Evolutionary conservation across 2,888 invertebrate genomes (phyloP), one percentile per base, ranked within the genome.

Genomic region (Resseliella maxima): DNA sequence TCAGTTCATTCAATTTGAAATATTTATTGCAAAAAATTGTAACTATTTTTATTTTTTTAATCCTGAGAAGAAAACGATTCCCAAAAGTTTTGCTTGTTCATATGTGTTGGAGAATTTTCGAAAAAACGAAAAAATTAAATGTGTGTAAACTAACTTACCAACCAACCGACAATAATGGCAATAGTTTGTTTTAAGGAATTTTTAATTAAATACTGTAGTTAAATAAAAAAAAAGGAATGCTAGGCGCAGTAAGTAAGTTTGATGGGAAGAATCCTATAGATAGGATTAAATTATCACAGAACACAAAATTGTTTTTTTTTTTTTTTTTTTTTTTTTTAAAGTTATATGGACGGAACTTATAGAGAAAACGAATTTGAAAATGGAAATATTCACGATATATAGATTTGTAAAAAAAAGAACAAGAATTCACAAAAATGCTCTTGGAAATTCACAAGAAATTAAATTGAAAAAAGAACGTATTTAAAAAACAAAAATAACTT

Each of bases 31-130:
- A 64, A 64, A 64, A 2, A 64, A 15, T 10, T 64, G 31, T 31
- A 27, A 64, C 41, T 41, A 64, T 27, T 50, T 50, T 10, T 1
- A 81, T 21, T 50, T 50, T 2, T 50, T 21, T 50, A 35, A n/a
- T n/a, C n/a, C n/a, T n/a, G n/a, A n/a, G n/a, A n/a, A 36, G n/a
- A 15, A 36, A 15, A 36, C 21, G 81, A 31, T 36, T 81, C 81
- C 81, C 81, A 81, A 36, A 36, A 21, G 81, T 81, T 81, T 81
- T 81, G 81, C 81, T 81, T 81, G 81, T 81, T 81, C 36, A 59
- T 59, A 59, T 59, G 5, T 24, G 5, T n/a, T 8, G 59, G 27
- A 59, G 59, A 24, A 59, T 59, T 59, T 59, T 59, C 59, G 27
- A 18, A 3, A 8, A 3, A 59, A n/a, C 5, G 18, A 59, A 59